Evolutionary conservation across 2,113 vertebrate species (phyloP), one percentile per base, ranked within the genome.

Genomic region (Proterorhinus semilunaris): DNA sequence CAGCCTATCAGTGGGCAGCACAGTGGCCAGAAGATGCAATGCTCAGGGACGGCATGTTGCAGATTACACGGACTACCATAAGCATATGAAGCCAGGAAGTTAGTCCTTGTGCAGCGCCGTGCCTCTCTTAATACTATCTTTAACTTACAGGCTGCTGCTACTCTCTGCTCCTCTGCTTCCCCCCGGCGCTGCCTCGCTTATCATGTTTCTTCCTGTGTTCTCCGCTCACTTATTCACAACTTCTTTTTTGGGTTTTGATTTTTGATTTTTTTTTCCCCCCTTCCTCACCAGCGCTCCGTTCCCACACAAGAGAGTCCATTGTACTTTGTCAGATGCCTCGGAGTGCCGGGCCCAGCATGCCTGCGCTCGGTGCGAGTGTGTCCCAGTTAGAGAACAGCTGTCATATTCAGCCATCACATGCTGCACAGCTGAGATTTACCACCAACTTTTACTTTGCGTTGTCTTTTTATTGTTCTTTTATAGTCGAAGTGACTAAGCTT

Each of bases 401-500:
- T 89, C 83, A 88, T 83, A 90, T 88, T 91, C 84, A 89, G 79
- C 76, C 72, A 81, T 91, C 91, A 92, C 91, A 92, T 90, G 90
- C 85, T 78, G 68, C 77, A 86, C 79, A 85, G 85, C 87, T 80
- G 85, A 88, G 68, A 76, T 57, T 72, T 75, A 69, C 63, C 51
- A 3, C 81, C 64, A 44, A 76, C 8, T 4, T 78, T 46, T 78
- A 66, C 74, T 71, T 36, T 13, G 70, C 62, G 66, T 51, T 54
- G 13, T 55, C 50, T 49, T 36, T 50, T 59, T 15, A 2, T 70
- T 11, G 13, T 8, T 0, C 17, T 76, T 46, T 65, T 1, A 47
- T 51, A 54, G 45, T 58, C 16, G 51, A 13, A 52, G 10, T 51
- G 49, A 61, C 12, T 21, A 55, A 55, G 9, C 9, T 21, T 53